Evolutionary conservation across 2,888 invertebrate genomes (phyloP), one percentile per base, ranked within the genome.

Genomic region (Physocephala rufipes): DNA sequence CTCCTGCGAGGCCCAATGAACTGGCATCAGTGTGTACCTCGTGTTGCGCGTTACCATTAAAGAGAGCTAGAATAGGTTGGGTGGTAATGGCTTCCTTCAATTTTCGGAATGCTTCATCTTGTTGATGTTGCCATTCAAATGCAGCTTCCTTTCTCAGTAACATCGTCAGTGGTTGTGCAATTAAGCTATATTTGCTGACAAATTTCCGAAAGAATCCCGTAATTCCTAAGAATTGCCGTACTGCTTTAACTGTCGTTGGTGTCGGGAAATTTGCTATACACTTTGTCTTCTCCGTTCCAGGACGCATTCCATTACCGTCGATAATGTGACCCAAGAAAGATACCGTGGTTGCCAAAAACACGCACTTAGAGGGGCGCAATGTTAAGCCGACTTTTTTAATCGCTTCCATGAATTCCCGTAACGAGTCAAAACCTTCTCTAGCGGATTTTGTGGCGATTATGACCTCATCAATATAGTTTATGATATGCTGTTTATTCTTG

Each of bases 311-410:
- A n/a, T 66, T 28, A 15, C 16, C n/a, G 43, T 62, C 62, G 12
- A 75, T 63, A 5, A 71, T 21, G 13, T 74, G 71, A 12, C 73
- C 75, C 16, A 74, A 51, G 26, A 71, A 75, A 13, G 47, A 65
- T 5, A 74, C 74, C 0, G 1, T 73, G 55, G 43, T 67, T 19
- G 13, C 67, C 49, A 43, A 58, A 9, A 58, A 43, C 55, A 0
- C 21, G 9, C 15, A 67, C 55, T 43, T 67, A 12, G 21, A 12
- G 13, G 2, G 58, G n/a, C 58, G 58, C 24, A 67, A n/a, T 5
- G 67, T 58, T 12, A 76, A 4, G 4, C 70, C 72, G 13, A 47
- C 16, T 24, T 24, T 24, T 9, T 63, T 30, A 7, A 75, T 21
- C 2, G 67, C 61, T 36, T 58, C 24, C 1, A 74, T 51, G 55